Evolutionary conservation across 2,113 vertebrate species (phyloP).

Genomic region (Alexandromys fortis): DNA sequence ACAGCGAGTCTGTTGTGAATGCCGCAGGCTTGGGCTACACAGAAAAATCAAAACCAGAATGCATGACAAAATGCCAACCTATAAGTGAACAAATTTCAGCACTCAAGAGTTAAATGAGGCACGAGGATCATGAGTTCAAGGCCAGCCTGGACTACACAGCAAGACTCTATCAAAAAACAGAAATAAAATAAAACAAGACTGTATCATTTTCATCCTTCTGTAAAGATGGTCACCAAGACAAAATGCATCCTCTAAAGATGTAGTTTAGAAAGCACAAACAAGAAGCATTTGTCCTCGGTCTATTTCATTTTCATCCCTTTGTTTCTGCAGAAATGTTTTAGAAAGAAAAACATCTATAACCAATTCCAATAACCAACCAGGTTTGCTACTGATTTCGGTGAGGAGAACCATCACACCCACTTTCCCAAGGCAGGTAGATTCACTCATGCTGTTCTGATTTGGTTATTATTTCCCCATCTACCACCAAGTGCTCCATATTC

Average conservation of each 20-base stretch:
- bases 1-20: too few relatives aligned
- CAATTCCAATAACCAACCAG: background rate
- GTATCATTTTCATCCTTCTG: background rate
- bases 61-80: background rate
- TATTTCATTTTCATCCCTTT: background rate
- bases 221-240: background rate
- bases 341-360: constrained; percentile 5
- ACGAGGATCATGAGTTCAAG: background rate
- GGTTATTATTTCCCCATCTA: background rate
- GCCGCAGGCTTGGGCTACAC: too few relatives aligned
- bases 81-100: background rate
- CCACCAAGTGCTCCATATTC: background rate
- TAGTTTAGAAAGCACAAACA: constrained; percentile 6
- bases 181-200: background rate
- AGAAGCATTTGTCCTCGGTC: background rate
- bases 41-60: background rate
- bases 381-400: background rate
- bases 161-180: background rate
- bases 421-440: background rate
- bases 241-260: constrained; percentile 7
- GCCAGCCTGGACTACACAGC: background rate
- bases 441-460: background rate
- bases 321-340: constrained; percentile 39
- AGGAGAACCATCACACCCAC: background rate
- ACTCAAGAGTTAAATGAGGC: background rate